Base-by-base conservation (phyloP, 2,113 vertebrate genomes). In the Trichomycterus rosablanca region DNA sequence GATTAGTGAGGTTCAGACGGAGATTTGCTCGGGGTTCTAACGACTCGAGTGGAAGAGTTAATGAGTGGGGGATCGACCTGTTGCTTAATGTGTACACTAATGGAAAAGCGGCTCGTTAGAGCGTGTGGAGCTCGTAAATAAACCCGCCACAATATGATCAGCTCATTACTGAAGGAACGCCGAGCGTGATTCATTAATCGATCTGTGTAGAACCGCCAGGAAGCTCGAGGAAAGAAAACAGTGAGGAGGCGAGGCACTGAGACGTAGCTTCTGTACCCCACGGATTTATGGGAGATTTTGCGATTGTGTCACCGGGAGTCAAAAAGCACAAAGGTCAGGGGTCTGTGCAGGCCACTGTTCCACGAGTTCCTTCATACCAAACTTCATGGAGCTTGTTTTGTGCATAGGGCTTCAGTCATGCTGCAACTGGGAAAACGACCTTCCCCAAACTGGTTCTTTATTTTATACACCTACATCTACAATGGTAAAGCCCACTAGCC, bases 61-160 rank as follows among this genome's bases (percentile, higher is more conserved):
- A 85, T 74, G 75, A 86, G 81, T 66, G 37, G 68, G 0, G 59
- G 69, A 84, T 87, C 78, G 84, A 88, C 80, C 79, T 80, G 80
- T 74, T 73, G 81, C 73, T 75, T 60, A 74, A 82, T 70, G 75
- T 75, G 77, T 63, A 62, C 60, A 50, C 74, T 84, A 84, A 84
- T 82, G 80, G 82, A 76, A 85, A 49, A 85, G 84, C 58, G 51
- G 50, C 62, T 71, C 75, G 52, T 23, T 42, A 40, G 76, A 78
- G 71, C 64, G 32, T 64, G 63, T 26, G 11, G 20, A 63, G 52
- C 58, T 63, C 46, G 59, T 70, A 68, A 69, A 70, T 58, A 73
- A 71, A 50, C 24, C 11, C 30, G 18, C 20, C 37, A 43, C 65
- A 63, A 61, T 66, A 60, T 66, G 61, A 63, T 51, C 53, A 56